Percentiles rank a stretch among this genome's conserved stretches.
phyloP scores from a whole-genome alignment of 2,797 vertebrate species.

The Sebastes cheni region DNA sequence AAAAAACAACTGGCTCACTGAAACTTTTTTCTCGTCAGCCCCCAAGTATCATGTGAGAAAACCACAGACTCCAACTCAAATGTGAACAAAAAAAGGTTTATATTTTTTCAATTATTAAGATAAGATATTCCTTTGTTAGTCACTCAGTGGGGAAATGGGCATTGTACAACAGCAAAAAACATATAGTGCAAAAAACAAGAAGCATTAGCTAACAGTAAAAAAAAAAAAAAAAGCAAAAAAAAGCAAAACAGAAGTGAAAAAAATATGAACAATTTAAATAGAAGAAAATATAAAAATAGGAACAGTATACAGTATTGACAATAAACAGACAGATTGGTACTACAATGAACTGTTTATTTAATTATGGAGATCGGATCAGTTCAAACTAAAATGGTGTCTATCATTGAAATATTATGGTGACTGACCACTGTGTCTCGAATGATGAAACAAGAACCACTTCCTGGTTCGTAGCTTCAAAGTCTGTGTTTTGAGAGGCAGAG shows the following conservation, averaged over 20 bases:
- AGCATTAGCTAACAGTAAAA: too few species aligned
- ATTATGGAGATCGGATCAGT: neutral
- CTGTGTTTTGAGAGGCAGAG: neutral
- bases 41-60: conserved; percentile 22
- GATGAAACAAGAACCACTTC: neutral
- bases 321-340: neutral
- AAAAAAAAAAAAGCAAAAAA: too few species aligned
- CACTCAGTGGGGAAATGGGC: too few species aligned
- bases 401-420: neutral
- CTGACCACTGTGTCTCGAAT: neutral
- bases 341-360: neutral
- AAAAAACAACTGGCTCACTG: neutral
- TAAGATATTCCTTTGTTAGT: too few species aligned
- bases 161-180: too few species aligned
- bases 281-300: neutral
- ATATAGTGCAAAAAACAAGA: too few species aligned
- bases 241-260: too few species aligned
- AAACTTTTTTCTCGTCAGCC: neutral
- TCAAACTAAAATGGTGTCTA: neutral
- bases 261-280: too few species aligned
- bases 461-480: neutral
- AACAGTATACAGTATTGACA: too few species aligned
- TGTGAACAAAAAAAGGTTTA: neutral
- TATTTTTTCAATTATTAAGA: neutral
- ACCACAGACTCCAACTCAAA: conserved; percentile 17